These are phyloP conservation scores for Petrocephalus schoutedeni DNA, from an alignment of 2,797 vertebrate species.

Conservation along the genomic window DNA sequence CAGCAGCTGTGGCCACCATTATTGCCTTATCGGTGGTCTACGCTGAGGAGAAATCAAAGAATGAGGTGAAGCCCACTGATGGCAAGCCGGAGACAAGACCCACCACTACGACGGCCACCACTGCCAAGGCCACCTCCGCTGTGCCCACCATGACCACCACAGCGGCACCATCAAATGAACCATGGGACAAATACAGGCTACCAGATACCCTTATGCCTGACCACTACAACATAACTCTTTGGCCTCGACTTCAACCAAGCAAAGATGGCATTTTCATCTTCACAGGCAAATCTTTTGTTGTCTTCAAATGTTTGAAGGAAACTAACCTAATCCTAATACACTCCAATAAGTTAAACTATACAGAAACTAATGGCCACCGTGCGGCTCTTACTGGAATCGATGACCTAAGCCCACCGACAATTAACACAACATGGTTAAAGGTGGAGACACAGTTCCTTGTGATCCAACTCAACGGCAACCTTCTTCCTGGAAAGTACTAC, in stretches of 20 bases:
- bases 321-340: conserved; percentile 83
- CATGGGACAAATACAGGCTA: conserved; percentile 75
- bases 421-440: conserved; percentile 51
- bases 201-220: conserved; percentile 62
- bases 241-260: conserved; percentile 59
- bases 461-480: conserved; percentile 52
- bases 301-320: conserved; percentile 57
- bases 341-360: conserved; percentile 79
- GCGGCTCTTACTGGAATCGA: accelerated
- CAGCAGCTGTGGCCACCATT: conserved; percentile 68
- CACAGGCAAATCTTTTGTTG: conserved; percentile 65
- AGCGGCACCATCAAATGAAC: conserved; percentile 41
- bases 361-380: accelerated
- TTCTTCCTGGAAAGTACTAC: conserved; percentile 55
- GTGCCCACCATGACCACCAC: conserved; percentile 42
- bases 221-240: conserved; percentile 66
- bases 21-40: conserved; percentile 79
- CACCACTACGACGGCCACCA: conserved; percentile 17
- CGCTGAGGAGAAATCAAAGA: conserved; percentile 66
- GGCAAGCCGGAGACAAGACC: neutral
- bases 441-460: conserved; percentile 75
- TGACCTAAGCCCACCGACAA: neutral
- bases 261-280: conserved; percentile 61
- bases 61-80: conserved; percentile 28
- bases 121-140: conserved; percentile 32